Base-by-base conservation (phyloP, 2,888 invertebrate species). In the Chrysodeixis includens region DNA sequence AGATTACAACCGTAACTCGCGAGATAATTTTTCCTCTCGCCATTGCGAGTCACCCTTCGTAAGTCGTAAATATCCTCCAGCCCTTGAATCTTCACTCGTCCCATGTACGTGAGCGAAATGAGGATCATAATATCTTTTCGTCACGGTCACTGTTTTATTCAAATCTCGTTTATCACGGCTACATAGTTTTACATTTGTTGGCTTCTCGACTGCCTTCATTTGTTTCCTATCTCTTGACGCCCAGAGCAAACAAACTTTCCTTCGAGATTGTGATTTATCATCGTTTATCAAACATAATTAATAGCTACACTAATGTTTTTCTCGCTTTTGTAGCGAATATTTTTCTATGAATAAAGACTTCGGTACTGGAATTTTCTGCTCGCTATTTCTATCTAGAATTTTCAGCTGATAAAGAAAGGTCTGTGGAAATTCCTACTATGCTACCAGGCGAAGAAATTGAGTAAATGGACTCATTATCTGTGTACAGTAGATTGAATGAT, bases 51-150 rank as follows among this genome's bases (percentile, higher is more conserved):
- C 62, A 55, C 65, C 72, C 66, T 71, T 53, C 57, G 62, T 57
- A 56, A 61, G 75, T 75, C 74, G 69, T 81, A 81, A 82, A 81
- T 75, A 80, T 80, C 62, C 52, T 32, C 67, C 56, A 59, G 35
- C 56, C 71, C 72, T 75, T 78, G 69, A 78, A 74, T 67, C 74
- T 72, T 74, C 63, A 55, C 54, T 67, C 60, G 66, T 70, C 55
- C 57, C 20, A 30, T 32, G 66, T 61, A 69, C 78, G 78, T 81
- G 81, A 78, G 62, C 61, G 30, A 75, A 80, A 73, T 81, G 65
- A 56, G 49, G 64, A 80, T 61, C 66, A 73, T 73, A 71, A 73
- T 73, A 71, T 71, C 54, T 75, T 77, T 71, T 71, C 65, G 52
- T 67, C 66, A 67, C 67, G 71, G 68, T 66, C 72, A 56, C 58